Evolutionary conservation across 2,888 invertebrate genomes (phyloP).

Genomic region (Agrotis segetum): DNA sequence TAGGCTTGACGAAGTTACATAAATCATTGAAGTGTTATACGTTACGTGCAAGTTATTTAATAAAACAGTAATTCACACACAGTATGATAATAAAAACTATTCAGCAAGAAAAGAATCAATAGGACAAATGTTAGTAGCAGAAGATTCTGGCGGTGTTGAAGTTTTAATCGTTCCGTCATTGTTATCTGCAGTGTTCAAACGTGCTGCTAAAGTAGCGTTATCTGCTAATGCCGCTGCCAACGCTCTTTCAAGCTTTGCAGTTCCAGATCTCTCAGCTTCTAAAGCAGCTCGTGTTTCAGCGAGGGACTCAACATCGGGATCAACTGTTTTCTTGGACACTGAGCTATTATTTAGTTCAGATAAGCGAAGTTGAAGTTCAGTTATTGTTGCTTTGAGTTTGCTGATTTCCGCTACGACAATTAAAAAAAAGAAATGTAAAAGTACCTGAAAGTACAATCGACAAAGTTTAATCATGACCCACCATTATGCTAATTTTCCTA

Average conservation of each 20-base stretch:
- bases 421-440: constrained; percentile 11
- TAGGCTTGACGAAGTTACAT: constrained; percentile 43
- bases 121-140: constrained; percentile 73
- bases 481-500: too few relatives aligned
- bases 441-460: not conserved
- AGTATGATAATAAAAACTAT: constrained; percentile 58
- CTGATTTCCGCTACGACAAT: constrained; percentile 81
- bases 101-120: constrained; percentile 86
- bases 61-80: not conserved
- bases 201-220: constrained; percentile 78
- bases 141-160: constrained; percentile 59
- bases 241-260: constrained; percentile 79
- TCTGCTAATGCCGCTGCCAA: constrained; percentile 82
- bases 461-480: too few relatives aligned
- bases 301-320: constrained; percentile 72
- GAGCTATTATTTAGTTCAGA: constrained; percentile 50
- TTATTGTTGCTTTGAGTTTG: constrained; percentile 75
- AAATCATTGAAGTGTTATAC: constrained; percentile 25
- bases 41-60: constrained; percentile 13
- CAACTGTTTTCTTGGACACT: constrained; percentile 56
- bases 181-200: constrained; percentile 74
- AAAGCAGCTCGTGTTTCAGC: constrained; percentile 77
- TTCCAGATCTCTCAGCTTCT: constrained; percentile 80
- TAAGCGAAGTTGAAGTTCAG: constrained; percentile 76
- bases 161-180: constrained; percentile 47